Evolutionary conservation across 2,113 vertebrate species (phyloP).

Genomic region (Hiodon tergisus): DNA sequence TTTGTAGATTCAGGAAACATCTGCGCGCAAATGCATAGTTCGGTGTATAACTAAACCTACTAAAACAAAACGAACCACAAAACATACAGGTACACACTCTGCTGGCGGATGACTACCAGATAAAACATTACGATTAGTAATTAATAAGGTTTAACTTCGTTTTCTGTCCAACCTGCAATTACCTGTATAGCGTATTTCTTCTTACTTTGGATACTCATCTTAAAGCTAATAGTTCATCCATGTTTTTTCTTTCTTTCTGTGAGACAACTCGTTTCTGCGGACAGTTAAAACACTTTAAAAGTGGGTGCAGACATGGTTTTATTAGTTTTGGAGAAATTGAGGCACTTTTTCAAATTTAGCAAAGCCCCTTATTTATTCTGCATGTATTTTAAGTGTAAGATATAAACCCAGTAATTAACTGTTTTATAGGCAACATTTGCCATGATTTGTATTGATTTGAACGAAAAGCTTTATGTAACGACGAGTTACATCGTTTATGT

Average conservation of each 20-base stretch:
- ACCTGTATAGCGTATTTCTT: conserved; percentile 39
- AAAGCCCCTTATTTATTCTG: conserved; percentile 90
- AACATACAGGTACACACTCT: conserved; percentile 61
- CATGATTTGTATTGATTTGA: conserved; percentile 64
- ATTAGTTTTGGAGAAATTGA: conserved; percentile 66
- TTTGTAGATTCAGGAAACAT: neutral
- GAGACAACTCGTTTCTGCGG: no score
- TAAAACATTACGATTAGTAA: neutral
- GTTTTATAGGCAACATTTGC: conserved; percentile 98
- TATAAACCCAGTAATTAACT: conserved; percentile 71
- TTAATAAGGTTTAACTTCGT: no score
- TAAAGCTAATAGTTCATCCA: conserved; percentile 30
- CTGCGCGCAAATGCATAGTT: neutral
- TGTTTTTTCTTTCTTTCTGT: conserved; percentile 1
- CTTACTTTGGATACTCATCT: neutral
- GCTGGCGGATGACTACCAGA: conserved; percentile 57
- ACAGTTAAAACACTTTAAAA: no score
- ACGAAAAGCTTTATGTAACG: conserved; percentile 60
- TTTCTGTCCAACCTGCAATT: neutral
- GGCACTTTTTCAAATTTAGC: conserved; percentile 90
- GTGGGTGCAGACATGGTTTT: conserved; percentile 35
- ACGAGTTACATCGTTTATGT: conserved; percentile 54
- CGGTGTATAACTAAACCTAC: no score
- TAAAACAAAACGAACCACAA: conserved; percentile 12
- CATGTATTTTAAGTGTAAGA: conserved; percentile 64